A percentile compares a stretch with the other conserved stretches of the same genome.
These are phyloP conservation scores for Tragulus kanchil DNA, from an alignment of 2,113 vertebrate species.

Conservation along the genomic window DNA sequence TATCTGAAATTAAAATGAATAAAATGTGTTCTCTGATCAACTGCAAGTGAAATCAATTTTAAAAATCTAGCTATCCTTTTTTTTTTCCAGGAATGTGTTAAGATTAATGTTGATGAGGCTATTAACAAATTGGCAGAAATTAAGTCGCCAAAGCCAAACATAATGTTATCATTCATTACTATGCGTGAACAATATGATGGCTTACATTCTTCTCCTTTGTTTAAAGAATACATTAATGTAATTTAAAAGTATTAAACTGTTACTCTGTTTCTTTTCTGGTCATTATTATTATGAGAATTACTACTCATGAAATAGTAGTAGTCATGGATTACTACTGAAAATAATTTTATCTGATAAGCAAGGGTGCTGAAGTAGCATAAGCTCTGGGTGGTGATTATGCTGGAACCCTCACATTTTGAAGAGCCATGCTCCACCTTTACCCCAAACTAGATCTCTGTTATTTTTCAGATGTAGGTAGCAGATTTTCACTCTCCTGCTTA, in stretches of 20 bases:
- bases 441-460: neutral
- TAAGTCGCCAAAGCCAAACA: neutral
- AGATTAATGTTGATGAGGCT: constrained; percentile 44
- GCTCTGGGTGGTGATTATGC: neutral
- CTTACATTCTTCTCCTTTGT: neutral
- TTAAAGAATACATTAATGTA: neutral
- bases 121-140: constrained; percentile 6
- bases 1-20: constrained; percentile 28
- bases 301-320: neutral
- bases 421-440: neutral
- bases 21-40: neutral
- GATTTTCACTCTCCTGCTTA: neutral
- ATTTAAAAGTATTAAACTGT: neutral
- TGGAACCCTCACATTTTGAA: neutral
- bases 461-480: neutral
- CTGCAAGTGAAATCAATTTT: neutral
- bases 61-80: neutral
- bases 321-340: neutral
- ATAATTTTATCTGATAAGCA: neutral
- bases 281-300: constrained; percentile 8
- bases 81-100: neutral
- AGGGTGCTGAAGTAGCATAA: neutral
- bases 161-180: neutral
- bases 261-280: neutral
- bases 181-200: neutral